Evolutionary conservation across 2,888 invertebrate genomes (phyloP).

Genomic region (Diarsia dahlii): DNA sequence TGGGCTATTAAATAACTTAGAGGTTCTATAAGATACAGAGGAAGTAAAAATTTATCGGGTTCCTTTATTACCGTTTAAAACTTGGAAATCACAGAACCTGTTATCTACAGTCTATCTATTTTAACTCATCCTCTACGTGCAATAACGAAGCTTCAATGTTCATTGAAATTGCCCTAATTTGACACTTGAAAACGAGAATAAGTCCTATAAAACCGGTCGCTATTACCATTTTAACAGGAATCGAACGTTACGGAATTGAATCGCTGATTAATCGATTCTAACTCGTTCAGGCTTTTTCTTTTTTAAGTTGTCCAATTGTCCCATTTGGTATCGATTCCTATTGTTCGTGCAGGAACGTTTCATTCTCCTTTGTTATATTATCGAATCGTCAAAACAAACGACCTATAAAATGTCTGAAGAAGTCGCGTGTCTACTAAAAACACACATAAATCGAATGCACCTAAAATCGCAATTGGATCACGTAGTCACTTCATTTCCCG

Average conservation of each 20-base stretch:
- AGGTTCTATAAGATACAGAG: conserved; percentile 34
- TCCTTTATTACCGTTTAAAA: conserved; percentile 42
- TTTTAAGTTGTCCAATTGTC: conserved; percentile 35
- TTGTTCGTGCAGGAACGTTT: conserved; percentile 34
- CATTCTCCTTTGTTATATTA: conserved; percentile 43
- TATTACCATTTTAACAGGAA: conserved; percentile 59
- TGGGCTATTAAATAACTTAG: conserved; percentile 35
- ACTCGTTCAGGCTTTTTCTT: conserved; percentile 42
- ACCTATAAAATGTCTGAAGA: conserved; percentile 63
- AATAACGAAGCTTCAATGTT: conserved; percentile 36
- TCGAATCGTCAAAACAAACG: conserved; percentile 60
- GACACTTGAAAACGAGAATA: conserved; percentile 50
- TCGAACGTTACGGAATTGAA: conserved; percentile 54
- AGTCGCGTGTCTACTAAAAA: conserved; percentile 76
- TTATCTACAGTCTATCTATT: conserved; percentile 42
- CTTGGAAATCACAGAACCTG: conserved; percentile 21
- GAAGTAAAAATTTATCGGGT: conserved; percentile 33
- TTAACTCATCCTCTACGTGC: conserved; percentile 24
- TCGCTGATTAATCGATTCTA: conserved; percentile 59
- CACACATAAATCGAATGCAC: conserved; percentile 85
- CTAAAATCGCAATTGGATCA: conserved; percentile 90
- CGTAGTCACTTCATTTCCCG: conserved; percentile 89
- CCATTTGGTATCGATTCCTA: conserved; percentile 35
- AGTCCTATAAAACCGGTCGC: conserved; percentile 52
- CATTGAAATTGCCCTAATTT: conserved; percentile 53